Conservation (phyloP, 2,888 invertebrate genomes). For the Watsonalla cultraria region DNA sequence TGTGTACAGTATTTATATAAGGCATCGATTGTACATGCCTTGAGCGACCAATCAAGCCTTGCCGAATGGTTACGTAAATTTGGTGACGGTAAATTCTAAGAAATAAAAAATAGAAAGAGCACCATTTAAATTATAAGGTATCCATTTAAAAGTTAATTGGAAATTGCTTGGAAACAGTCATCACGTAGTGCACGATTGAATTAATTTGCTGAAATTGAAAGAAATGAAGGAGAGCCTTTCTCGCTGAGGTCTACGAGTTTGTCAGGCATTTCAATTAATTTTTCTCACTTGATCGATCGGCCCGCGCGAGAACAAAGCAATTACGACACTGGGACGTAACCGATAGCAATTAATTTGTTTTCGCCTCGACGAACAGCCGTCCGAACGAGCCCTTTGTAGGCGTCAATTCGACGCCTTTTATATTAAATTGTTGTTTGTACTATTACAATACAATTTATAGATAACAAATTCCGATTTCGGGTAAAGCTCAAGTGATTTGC, state of each 20-base stretch:
- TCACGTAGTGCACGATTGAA: slow-evolving; percentile 3
- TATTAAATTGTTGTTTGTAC: slow-evolving; percentile 56
- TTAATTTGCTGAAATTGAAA: slow-evolving; percentile 15
- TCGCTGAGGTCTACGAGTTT: slow-evolving; percentile 32
- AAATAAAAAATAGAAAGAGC: neutral
- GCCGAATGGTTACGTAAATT: no score
- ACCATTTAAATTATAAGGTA: neutral
- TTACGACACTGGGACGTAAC: slow-evolving; percentile 68
- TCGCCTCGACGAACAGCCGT: slow-evolving; percentile 56
- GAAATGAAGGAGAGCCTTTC: slow-evolving; percentile 19
- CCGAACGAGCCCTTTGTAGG: slow-evolving; percentile 58
- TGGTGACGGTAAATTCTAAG: no score
- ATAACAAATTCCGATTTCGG: slow-evolving; percentile 18
- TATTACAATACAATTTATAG: slow-evolving; percentile 27
- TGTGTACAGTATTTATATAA: neutral
- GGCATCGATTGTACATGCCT: no score
- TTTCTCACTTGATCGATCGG: slow-evolving; percentile 71
- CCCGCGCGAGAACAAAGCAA: slow-evolving; percentile 66
- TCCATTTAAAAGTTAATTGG: neutral
- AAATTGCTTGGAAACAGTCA: neutral
- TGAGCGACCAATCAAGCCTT: no score
- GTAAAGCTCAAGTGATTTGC: neutral
- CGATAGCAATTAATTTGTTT: slow-evolving; percentile 76
- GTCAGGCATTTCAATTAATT: slow-evolving; percentile 69
- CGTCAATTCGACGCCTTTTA: slow-evolving; percentile 57